phyloP scores from a whole-genome alignment of 2,113 vertebrate species.

The Puntigrus tetrazona region DNA sequence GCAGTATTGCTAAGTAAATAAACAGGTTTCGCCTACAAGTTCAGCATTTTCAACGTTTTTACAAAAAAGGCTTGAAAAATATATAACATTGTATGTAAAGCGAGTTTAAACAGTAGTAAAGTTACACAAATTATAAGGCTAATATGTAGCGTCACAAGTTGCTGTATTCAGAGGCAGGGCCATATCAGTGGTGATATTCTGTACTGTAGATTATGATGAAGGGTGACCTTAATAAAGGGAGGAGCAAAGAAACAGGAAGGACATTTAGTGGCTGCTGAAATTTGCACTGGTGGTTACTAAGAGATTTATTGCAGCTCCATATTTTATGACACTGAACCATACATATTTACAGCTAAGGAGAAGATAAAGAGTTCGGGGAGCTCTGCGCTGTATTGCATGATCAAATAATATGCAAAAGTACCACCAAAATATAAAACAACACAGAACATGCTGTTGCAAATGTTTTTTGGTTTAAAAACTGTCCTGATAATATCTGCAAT shows the following conservation, averaged over 20 bases:
- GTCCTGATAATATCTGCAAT: neutral
- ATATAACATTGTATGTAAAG: neutral
- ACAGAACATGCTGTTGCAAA: neutral
- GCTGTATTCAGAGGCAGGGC: neutral
- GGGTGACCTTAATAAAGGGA: neutral
- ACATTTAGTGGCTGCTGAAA: neutral
- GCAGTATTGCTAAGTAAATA: constrained; percentile 47
- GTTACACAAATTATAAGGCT: neutral
- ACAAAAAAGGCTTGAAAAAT: neutral
- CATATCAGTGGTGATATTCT: neutral
- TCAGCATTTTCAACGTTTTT: neutral
- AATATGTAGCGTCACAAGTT: neutral
- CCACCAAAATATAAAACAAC: neutral
- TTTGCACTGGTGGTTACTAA: constrained; percentile 20
- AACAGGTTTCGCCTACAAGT: neutral
- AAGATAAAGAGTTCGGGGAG: neutral
- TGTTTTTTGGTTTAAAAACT: neutral
- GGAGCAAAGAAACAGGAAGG: neutral
- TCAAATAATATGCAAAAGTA: neutral
- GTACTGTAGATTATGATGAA: neutral
- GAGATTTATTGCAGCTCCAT: constrained; percentile 26
- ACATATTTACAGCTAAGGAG: neutral
- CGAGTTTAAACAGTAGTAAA: neutral
- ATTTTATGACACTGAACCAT: neutral
- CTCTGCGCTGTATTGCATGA: no score